Evolutionary conservation across 1,140 invertebrate species (phyloP).

Genomic region (Adelges cooleyi): DNA sequence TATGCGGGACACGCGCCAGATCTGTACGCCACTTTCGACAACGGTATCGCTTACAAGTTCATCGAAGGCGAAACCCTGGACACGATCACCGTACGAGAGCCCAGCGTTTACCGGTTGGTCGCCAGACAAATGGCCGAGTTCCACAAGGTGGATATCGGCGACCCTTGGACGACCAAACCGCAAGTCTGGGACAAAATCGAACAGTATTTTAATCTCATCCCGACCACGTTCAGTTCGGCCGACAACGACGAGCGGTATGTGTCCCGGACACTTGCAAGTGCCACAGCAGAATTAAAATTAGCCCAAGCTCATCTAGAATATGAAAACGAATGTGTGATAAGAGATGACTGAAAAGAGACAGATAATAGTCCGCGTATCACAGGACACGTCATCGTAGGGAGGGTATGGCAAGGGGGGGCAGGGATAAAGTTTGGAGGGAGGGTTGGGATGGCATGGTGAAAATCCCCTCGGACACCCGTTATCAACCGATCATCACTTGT

Average conservation of each 20-base stretch:
- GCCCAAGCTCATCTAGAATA: too few species aligned
- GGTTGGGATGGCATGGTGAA: too few species aligned
- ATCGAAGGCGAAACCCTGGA: constrained; percentile 70
- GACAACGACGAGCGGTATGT: constrained; percentile 5
- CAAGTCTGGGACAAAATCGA: constrained; percentile 61
- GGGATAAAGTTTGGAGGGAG: too few species aligned
- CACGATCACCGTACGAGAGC: constrained; percentile 52
- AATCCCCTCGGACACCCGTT: too few species aligned
- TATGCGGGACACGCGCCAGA: constrained; percentile 65
- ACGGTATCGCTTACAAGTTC: constrained; percentile 90
- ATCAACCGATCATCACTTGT: too few species aligned
- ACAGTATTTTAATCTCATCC: constrained; percentile 61
- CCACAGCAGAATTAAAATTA: too few species aligned
- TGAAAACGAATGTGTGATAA: too few species aligned
- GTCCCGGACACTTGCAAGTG: too few species aligned
- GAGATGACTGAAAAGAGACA: too few species aligned
- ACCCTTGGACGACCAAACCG: constrained; percentile 35
- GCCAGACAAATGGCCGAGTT: constrained; percentile 69
- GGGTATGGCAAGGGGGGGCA: too few species aligned
- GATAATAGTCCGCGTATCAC: too few species aligned
- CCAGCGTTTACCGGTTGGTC: constrained; percentile 60
- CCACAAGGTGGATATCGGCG: constrained; percentile 48
- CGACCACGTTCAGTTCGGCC: constrained; percentile 48
- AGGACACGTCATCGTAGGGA: too few species aligned
- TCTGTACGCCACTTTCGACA: constrained; percentile 83